Conservation (phyloP, 2,797 vertebrate species). For the Parauchenoglanis ngamensis region DNA sequence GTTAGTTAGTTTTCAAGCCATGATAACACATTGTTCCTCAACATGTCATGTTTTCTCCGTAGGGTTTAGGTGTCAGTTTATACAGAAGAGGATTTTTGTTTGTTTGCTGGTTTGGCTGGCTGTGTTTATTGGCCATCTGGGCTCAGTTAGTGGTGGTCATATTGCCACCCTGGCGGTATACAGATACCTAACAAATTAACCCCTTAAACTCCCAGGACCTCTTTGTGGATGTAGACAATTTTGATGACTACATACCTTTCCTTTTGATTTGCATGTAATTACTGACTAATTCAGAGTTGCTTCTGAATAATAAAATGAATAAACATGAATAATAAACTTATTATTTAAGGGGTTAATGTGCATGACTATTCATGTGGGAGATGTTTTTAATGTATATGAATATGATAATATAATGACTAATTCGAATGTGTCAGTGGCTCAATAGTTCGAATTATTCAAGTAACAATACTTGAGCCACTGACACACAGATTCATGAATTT, state of each 20-base stretch:
- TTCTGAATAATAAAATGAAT: not conserved
- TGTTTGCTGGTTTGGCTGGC: not conserved
- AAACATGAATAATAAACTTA: not conserved
- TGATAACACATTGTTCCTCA: not conserved
- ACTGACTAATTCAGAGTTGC: not conserved
- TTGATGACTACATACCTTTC: not conserved
- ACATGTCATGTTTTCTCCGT: not conserved
- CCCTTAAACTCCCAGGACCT: not conserved
- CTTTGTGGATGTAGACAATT: not conserved
- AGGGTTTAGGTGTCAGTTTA: slow-evolving; percentile 9
- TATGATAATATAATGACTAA: no score
- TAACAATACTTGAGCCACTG: not conserved
- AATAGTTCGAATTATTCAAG: no score
- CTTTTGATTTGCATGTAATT: not conserved
- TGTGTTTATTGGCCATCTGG: slow-evolving; percentile 35
- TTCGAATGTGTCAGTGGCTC: no score
- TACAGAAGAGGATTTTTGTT: slow-evolving; percentile 8
- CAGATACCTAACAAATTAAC: not conserved
- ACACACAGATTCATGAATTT: not conserved
- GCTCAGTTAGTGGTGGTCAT: not conserved
- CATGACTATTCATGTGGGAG: not conserved
- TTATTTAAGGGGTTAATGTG: not conserved
- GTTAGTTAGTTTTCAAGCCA: not conserved
- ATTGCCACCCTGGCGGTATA: slow-evolving; percentile 11
- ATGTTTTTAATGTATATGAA: not conserved